Evolutionary conservation across 2,888 invertebrate genomes (phyloP).

Genomic region (Nemurella pictetii): DNA sequence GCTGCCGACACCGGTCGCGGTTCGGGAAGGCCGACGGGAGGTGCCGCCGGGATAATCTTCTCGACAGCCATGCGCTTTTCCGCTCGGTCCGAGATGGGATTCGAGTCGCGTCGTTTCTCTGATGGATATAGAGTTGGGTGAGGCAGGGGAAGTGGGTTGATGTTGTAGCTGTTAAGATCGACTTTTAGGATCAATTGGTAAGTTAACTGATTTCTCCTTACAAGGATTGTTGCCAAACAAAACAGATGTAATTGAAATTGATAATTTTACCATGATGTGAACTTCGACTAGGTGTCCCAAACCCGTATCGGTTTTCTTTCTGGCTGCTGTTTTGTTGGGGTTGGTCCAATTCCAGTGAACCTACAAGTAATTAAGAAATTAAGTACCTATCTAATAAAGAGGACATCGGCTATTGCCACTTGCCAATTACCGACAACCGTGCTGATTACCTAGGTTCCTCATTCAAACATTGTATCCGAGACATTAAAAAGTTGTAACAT

Average conservation of each 20-base stretch:
- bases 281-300: slow-evolving; percentile 43
- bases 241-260: background rate
- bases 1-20: slow-evolving; percentile 40
- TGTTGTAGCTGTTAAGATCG: no score
- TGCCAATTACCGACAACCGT: no score
- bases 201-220: no score
- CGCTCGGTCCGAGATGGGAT: slow-evolving; percentile 54
- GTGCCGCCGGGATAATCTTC: slow-evolving; percentile 46
- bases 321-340: slow-evolving; percentile 68
- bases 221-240: no score
- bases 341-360: slow-evolving; percentile 86
- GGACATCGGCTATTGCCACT: no score
- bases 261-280: slow-evolving; percentile 34
- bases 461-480: background rate
- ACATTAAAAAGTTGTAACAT: slow-evolving; percentile 17
- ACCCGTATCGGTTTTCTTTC: slow-evolving; percentile 77
- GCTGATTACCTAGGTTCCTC: background rate
- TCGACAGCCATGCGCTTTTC: slow-evolving; percentile 56
- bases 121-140: slow-evolving; percentile 23
- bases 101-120: slow-evolving; percentile 77
- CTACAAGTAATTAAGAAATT: slow-evolving; percentile 46
- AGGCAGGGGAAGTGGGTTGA: no score
- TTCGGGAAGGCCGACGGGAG: slow-evolving; percentile 45
- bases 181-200: no score
- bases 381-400: no score